Evolutionary conservation across 2,888 invertebrate genomes (phyloP), one percentile per base, ranked within the genome.

Genomic region (Latrodectus elegans): DNA sequence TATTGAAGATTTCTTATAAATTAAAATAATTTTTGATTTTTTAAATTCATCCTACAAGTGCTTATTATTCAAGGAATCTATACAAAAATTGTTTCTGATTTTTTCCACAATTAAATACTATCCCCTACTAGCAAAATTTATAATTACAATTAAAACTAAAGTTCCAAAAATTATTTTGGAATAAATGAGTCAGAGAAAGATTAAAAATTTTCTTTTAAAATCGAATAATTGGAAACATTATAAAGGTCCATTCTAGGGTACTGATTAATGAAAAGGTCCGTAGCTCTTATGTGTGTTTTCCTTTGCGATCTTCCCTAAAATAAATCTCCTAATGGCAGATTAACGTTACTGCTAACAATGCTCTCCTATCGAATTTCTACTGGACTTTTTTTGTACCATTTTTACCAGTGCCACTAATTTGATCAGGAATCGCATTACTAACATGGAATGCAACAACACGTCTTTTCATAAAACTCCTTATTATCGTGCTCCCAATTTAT

Each of bases 401-500:
- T 81, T 73, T 77, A 76, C 67, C 85, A 71, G 74, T 53, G 80
- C 80, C 71, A 51, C 77, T 81, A 86, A 86, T 81, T 86, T 86
- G 81, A 86, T 86, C 85, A 85, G 85, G 86, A 76, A 53, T 86
- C 80, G 76, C 81, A 86, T 81, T 86, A 77, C 81, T 81, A 80
- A 86, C 86, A 81, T 81, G 71, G 81, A 86, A 77, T 86, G 86
- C 81, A 86, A 81, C 86, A 86, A 86, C 80, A 79, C 85, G 85
- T 85, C 86, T 86, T 86, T 86, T 81, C 86, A 76, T 76, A 81
- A 81, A 86, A 81, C 86, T 86, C 86, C 86, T 86, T 86, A 86
- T 86, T 81, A 86, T 81, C 75, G 64, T 64, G 71, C 75, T 76
- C 71, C 70, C 76, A 55, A 76, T 86, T 81, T 70, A 81, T 77